phyloP scores from a whole-genome alignment of 2,888 invertebrate genomes.

The Eudasyphora cyanicolor region DNA sequence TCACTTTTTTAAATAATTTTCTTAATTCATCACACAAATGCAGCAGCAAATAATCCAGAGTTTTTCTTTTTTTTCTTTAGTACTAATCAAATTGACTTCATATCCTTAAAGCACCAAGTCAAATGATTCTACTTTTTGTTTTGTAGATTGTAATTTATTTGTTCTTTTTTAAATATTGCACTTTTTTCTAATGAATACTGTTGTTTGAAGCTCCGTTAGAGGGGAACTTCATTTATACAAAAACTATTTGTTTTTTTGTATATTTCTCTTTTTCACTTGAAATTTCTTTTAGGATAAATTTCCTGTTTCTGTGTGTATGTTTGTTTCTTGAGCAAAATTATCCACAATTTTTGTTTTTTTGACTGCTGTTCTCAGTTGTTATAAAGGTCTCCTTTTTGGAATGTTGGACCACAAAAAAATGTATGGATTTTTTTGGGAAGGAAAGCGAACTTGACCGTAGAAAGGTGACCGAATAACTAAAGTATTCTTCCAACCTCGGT shows the following conservation, averaged over 20 bases:
- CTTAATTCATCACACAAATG: background rate
- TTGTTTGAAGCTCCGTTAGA: conserved; percentile 44
- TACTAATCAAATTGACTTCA: background rate
- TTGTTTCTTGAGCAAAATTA: conserved; percentile 28
- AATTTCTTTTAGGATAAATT: conserved; percentile 8
- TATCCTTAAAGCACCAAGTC: conserved; percentile 42
- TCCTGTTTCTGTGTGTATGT: conserved; percentile 32
- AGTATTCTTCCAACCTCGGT: conserved; percentile 77
- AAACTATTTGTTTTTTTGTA: conserved; percentile 6
- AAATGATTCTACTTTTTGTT: background rate
- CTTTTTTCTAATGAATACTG: conserved; percentile 38
- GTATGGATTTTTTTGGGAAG: conserved; percentile 66
- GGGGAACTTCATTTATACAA: conserved; percentile 27
- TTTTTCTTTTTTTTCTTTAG: background rate
- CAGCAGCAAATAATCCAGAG: conserved; percentile 44
- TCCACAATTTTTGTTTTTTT: conserved; percentile 22
- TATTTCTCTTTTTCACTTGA: conserved; percentile 15
- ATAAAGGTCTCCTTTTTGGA: conserved; percentile 48
- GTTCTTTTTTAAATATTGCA: conserved; percentile 34
- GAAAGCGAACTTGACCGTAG: conserved; percentile 79
- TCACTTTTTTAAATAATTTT: conserved; percentile 49
- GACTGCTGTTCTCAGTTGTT: background rate
- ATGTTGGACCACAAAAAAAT: conserved; percentile 48
- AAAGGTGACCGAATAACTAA: conserved; percentile 80
- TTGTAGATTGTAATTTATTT: background rate